Evolutionary conservation across 2,888 invertebrate genomes (phyloP).

Genomic region (Morpho achilles): DNA sequence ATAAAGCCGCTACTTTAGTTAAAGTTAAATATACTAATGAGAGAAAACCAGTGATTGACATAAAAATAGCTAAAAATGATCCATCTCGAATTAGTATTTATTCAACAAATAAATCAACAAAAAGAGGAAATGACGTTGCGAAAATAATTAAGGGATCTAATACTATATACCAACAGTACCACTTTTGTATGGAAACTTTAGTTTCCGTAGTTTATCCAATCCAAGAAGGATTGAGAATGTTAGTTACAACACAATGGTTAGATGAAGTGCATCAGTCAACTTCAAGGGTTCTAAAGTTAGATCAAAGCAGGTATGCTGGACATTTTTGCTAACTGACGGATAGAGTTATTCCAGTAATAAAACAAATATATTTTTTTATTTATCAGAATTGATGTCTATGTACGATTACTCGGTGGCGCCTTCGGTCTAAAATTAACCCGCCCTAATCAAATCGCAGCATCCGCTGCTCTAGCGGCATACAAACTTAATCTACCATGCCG

Average conservation of each 20-base stretch:
- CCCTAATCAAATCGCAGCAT: conserved; percentile 72
- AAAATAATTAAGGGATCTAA: conserved; percentile 70
- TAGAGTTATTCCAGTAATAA: too few species aligned
- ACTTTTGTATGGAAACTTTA: conserved; percentile 85
- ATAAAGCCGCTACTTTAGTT: conserved; percentile 76
- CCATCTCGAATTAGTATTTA: conserved; percentile 31
- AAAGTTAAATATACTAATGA: conserved; percentile 69
- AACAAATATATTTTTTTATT: neutral
- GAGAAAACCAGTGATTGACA: conserved; percentile 42
- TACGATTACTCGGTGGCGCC: conserved; percentile 85
- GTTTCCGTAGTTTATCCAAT: conserved; percentile 80
- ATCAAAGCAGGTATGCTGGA: conserved; percentile 22
- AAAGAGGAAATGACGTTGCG: conserved; percentile 49
- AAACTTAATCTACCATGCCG: conserved; percentile 81
- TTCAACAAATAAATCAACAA: conserved; percentile 34
- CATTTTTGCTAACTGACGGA: too few species aligned
- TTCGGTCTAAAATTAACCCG: conserved; percentile 86
- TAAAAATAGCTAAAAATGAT: conserved; percentile 39
- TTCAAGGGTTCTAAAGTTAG: conserved; percentile 9
- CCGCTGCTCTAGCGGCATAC: conserved; percentile 81
- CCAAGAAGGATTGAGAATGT: conserved; percentile 84
- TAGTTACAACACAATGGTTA: conserved; percentile 80
- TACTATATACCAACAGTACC: conserved; percentile 81
- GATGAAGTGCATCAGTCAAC: conserved; percentile 42
- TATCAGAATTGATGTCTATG: conserved; percentile 38